These are phyloP conservation scores for Dromas ardeola DNA, from an alignment of 2,113 vertebrate genomes.

Conservation along the genomic window DNA sequence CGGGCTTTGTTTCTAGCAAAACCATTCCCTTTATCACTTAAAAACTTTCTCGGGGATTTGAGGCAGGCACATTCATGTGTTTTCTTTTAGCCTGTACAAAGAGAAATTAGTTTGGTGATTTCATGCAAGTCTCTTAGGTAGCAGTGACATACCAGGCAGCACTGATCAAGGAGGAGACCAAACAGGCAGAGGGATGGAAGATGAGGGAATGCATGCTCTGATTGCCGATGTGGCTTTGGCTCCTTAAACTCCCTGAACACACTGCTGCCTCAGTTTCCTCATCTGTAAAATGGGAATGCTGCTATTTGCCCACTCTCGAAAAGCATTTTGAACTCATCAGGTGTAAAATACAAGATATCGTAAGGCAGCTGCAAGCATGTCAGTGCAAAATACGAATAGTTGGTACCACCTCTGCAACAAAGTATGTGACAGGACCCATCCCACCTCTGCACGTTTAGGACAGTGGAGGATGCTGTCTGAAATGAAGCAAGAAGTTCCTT, in stretches of 20 bases:
- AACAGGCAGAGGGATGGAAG: background rate
- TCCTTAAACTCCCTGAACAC: background rate
- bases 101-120: background rate
- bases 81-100: background rate
- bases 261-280: background rate
- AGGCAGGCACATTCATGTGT: slow-evolving; percentile 57
- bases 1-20: slow-evolving; percentile 66
- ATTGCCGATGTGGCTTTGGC: background rate
- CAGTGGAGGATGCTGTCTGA: background rate
- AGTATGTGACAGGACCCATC: background rate
- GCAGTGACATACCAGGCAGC: background rate
- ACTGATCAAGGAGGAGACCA: background rate
- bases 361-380: background rate
- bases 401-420: background rate
- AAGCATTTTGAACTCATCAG: background rate
- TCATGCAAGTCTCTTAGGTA: background rate
- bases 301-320: background rate
- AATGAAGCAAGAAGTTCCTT: slow-evolving; percentile 17
- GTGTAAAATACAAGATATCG: background rate
- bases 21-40: background rate
- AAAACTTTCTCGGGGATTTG: background rate
- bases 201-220: background rate
- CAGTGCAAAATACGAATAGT: background rate
- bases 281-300: background rate
- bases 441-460: background rate